Percentiles rank a stretch among this genome's conserved stretches.
These are phyloP conservation scores for Pachyuromys duprasi DNA, from an alignment of 2,797 vertebrate genomes.

Conservation along the genomic window DNA sequence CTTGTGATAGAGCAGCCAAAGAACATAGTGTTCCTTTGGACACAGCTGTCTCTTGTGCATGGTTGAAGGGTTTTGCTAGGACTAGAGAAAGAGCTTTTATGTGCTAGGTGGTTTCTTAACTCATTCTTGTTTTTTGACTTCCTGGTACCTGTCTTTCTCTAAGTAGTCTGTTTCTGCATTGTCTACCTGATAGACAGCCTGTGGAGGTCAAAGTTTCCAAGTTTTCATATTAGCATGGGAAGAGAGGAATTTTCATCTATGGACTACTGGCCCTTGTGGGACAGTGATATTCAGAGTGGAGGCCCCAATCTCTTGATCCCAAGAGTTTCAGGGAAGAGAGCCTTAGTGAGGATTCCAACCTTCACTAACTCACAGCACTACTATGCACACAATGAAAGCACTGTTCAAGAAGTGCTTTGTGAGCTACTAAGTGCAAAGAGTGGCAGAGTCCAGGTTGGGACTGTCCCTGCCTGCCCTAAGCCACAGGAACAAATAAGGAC, in stretches of 20 bases:
- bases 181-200: not conserved
- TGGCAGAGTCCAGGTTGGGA: not conserved
- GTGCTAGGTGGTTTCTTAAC: not conserved
- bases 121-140: slow-evolving; percentile 19
- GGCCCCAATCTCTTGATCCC: not conserved
- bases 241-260: not conserved
- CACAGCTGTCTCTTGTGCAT: not conserved
- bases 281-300: not conserved
- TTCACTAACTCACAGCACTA: not conserved
- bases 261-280: not conserved
- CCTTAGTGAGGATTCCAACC: not conserved
- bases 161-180: not conserved
- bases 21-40: not conserved
- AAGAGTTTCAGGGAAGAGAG: not conserved
- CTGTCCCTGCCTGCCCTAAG: not conserved
- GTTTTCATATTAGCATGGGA: not conserved
- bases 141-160: slow-evolving; percentile 16
- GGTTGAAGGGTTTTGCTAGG: not conserved
- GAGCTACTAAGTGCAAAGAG: not conserved
- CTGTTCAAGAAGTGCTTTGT: not conserved
- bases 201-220: not conserved
- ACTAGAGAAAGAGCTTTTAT: slow-evolving; percentile 29
- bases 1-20: not conserved
- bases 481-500: not conserved
- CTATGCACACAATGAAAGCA: not conserved